Evolutionary conservation across 2,113 vertebrate species (phyloP).

Genomic region (Sciurus niger): DNA sequence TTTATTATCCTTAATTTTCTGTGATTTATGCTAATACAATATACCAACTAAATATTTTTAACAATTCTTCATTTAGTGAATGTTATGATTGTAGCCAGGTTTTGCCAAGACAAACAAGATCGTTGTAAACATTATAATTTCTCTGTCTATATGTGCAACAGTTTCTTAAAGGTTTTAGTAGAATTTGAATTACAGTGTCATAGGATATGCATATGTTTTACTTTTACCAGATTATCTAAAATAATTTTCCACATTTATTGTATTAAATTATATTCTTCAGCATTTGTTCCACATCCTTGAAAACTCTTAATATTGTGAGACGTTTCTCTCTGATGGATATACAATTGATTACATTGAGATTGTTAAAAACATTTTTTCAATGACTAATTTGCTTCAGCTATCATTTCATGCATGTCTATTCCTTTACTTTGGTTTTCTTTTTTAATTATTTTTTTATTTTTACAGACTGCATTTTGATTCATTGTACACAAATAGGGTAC

Average conservation of each 20-base stretch:
- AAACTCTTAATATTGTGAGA: not conserved
- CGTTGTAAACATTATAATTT: not conserved
- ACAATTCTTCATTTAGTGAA: not conserved
- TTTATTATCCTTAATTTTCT: not conserved
- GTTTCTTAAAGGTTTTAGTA: not conserved
- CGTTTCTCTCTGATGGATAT: not conserved
- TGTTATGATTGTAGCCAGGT: not conserved
- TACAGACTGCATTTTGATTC: no score
- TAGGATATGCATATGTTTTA: not conserved
- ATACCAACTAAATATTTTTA: not conserved
- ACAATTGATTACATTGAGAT: not conserved
- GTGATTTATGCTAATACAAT: not conserved
- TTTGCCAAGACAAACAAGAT: not conserved
- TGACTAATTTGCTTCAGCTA: not conserved
- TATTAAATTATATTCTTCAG: not conserved
- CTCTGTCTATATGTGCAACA: not conserved
- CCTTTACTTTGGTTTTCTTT: not conserved
- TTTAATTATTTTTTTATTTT: no score
- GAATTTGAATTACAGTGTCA: not conserved
- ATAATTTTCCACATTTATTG: not conserved
- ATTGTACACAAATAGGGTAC: no score
- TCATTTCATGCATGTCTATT: not conserved
- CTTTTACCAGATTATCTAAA: not conserved
- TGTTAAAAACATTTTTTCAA: not conserved
- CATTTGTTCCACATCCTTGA: not conserved